Percentiles rank a stretch among this genome's conserved stretches.
phyloP scores from a whole-genome alignment of 1,140 invertebrate genomes.

The Vanessa atalanta region DNA sequence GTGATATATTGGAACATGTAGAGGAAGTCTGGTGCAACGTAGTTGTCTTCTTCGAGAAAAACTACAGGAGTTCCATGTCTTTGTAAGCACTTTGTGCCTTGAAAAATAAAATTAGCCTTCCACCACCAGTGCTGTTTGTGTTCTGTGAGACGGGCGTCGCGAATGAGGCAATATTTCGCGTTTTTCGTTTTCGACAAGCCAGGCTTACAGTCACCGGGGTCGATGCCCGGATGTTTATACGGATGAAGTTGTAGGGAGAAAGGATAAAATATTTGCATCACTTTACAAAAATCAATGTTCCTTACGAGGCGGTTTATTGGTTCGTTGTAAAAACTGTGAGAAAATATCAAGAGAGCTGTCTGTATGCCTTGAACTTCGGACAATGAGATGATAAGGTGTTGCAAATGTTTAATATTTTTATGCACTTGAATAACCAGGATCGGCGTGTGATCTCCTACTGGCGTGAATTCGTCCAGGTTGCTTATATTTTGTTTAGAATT shows the following conservation, averaged over 20 bases:
- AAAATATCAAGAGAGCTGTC: slow-evolving; percentile 92
- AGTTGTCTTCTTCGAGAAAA: slow-evolving; percentile 46
- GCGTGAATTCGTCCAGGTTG: slow-evolving; percentile 31
- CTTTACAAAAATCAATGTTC: slow-evolving; percentile 90
- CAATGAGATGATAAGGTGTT: slow-evolving; percentile 93
- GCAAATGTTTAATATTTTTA: slow-evolving; percentile 92
- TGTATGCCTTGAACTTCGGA: slow-evolving; percentile 92
- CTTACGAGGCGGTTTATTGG: slow-evolving; percentile 93
- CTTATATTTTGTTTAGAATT: slow-evolving; percentile 34
- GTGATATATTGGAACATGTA: slow-evolving; percentile 77
- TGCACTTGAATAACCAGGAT: slow-evolving; percentile 86
- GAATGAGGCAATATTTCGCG: slow-evolving; percentile 91
- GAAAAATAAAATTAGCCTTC: slow-evolving; percentile 82
- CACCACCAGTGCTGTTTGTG: slow-evolving; percentile 99
- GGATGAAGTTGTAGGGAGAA: slow-evolving; percentile 95
- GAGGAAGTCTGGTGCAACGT: slow-evolving; percentile 43
- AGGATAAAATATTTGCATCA: slow-evolving; percentile 98
- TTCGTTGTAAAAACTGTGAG: slow-evolving; percentile 94
- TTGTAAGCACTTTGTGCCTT: slow-evolving; percentile 10
- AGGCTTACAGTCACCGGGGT: slow-evolving; percentile 93
- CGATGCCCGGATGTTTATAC: slow-evolving; percentile 93
- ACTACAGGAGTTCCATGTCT: slow-evolving; percentile 30
- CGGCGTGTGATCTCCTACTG: slow-evolving; percentile 28
- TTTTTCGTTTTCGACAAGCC: slow-evolving; percentile 84
- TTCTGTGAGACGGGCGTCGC: slow-evolving; percentile 96